Evolutionary conservation across 2,888 invertebrate genomes (phyloP).

Genomic region (Leptodirus hochenwartii): DNA sequence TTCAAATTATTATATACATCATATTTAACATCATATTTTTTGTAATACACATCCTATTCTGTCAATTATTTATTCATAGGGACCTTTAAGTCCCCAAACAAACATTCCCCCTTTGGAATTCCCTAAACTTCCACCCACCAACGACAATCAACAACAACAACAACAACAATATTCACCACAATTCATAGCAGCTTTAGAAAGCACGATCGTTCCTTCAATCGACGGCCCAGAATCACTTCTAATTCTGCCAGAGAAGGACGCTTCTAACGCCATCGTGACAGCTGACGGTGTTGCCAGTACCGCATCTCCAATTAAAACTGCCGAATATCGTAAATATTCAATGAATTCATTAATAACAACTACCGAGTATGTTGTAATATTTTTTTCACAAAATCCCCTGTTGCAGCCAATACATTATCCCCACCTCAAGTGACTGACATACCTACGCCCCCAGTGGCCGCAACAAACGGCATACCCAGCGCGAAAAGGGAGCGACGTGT

Average conservation of each 20-base stretch:
- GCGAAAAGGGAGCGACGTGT: conserved; percentile 22
- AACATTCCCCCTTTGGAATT: conserved; percentile 28
- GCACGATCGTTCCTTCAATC: no score
- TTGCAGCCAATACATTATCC: background rate
- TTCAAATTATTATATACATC: conserved; percentile 4
- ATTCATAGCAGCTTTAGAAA: no score
- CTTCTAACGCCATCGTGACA: no score
- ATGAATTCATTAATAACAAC: background rate
- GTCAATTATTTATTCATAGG: conserved; percentile 22
- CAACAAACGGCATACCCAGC: conserved; percentile 3
- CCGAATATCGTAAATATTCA: background rate
- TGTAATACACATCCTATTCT: conserved; percentile 3
- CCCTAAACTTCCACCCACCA: conserved; percentile 7
- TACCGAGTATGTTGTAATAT: no score
- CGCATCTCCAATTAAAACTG: background rate
- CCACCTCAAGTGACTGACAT: background rate
- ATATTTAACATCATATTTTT: conserved; percentile 8
- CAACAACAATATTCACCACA: no score
- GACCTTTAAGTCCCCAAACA: conserved; percentile 38
- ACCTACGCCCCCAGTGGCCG: background rate
- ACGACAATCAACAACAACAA: no score
- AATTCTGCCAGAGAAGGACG: no score
- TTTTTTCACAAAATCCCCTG: no score
- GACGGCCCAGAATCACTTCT: no score
- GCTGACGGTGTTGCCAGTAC: conserved; percentile 1